Evolutionary conservation across 2,113 vertebrate genomes (phyloP).

Genomic region (Microtus pennsylvanicus): DNA sequence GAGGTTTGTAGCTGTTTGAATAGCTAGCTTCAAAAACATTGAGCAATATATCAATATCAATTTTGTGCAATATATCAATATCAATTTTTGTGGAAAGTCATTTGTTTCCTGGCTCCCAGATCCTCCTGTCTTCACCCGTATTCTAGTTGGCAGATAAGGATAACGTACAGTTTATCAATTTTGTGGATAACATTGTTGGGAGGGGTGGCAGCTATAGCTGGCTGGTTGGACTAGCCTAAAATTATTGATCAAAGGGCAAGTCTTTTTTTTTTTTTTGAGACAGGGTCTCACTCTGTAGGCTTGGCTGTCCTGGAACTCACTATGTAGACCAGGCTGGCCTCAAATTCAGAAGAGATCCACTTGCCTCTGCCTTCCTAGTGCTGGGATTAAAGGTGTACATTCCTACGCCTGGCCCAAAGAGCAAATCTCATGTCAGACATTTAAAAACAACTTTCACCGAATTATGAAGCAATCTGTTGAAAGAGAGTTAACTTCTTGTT

Average conservation of each 20-base stretch:
- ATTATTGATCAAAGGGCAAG: neutral
- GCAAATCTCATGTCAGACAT: neutral
- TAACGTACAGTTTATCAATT: neutral
- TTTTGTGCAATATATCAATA: neutral
- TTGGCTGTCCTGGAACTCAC: neutral
- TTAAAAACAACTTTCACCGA: neutral
- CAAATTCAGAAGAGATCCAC: neutral
- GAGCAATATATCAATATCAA: neutral
- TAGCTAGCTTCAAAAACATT: neutral
- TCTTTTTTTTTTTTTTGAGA: neutral
- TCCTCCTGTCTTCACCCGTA: neutral
- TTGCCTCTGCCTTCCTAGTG: neutral
- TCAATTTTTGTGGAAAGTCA: neutral
- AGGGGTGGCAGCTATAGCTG: neutral
- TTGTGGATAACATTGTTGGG: neutral
- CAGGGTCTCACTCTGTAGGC: no score
- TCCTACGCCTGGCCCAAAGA: neutral
- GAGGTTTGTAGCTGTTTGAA: constrained; percentile 42
- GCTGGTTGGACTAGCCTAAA: neutral
- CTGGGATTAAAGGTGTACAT: neutral
- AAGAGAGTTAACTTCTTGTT: constrained; percentile 8
- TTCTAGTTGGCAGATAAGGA: neutral
- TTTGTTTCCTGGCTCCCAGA: neutral
- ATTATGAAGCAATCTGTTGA: constrained; percentile 8
- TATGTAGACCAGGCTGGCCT: neutral